Evolutionary conservation across 2,888 invertebrate genomes (phyloP).

Genomic region (Spicauda simplicius): DNA sequence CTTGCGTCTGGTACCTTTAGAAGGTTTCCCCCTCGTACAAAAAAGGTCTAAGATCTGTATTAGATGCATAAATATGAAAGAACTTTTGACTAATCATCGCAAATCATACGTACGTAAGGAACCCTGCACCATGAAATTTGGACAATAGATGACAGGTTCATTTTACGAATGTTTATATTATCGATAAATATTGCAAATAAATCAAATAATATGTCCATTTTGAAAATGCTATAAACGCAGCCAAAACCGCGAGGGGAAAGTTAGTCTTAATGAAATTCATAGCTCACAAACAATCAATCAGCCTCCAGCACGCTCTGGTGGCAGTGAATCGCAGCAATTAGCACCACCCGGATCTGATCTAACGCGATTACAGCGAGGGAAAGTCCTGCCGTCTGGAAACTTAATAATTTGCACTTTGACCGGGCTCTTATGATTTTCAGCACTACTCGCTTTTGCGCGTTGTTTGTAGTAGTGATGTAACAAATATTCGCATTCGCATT

Average conservation of each 20-base stretch:
- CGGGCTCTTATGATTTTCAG: not conserved
- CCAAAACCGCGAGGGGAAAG: not conserved
- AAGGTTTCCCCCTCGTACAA: no score
- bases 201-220: no score
- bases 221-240: not conserved
- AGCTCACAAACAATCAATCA: constrained; percentile 43
- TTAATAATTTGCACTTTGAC: not conserved
- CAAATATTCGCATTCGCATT: no score
- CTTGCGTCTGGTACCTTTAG: no score
- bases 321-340: constrained; percentile 75
- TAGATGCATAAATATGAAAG: no score
- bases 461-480: not conserved
- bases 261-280: constrained; percentile 37
- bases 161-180: no score
- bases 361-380: constrained; percentile 8
- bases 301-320: constrained; percentile 57
- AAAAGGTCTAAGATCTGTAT: no score
- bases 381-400: not conserved
- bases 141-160: no score
- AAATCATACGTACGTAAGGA: no score
- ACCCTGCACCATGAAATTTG: no score
- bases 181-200: no score
- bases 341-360: constrained; percentile 37
- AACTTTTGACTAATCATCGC: no score
- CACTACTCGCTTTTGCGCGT: not conserved